Conservation (phyloP, 2,797 vertebrate species). For the Vireo griseus region DNA sequence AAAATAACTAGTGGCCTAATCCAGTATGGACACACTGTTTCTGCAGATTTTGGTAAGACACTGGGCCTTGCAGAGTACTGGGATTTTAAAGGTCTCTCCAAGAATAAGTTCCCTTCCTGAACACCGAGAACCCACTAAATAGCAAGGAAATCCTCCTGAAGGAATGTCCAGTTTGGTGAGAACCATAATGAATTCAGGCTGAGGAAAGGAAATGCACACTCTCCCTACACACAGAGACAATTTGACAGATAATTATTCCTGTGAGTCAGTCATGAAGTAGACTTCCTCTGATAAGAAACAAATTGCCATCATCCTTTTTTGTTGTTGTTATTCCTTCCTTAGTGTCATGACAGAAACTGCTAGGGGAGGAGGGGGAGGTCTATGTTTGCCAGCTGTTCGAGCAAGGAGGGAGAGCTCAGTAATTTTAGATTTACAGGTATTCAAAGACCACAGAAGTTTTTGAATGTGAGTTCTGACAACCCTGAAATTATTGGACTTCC, state of each 20-base stretch:
- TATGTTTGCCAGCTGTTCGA: not conserved
- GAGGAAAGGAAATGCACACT: not conserved
- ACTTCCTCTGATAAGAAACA: conserved; percentile 26
- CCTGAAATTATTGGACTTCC: not conserved
- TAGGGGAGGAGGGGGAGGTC: not conserved
- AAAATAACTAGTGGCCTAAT: not conserved
- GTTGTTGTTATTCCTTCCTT: not conserved
- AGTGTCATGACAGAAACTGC: not conserved
- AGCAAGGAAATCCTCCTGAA: not conserved
- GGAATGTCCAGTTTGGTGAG: not conserved
- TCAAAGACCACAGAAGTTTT: not conserved
- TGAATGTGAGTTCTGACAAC: not conserved
- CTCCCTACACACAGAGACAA: not conserved
- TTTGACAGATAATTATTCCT: conserved; percentile 17
- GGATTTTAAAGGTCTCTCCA: not conserved
- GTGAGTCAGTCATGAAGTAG: conserved; percentile 22
- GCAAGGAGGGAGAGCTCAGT: not conserved
- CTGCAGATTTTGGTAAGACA: not conserved
- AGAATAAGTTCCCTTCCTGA: not conserved
- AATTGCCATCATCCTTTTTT: not conserved
- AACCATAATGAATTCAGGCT: not conserved
- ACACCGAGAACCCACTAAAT: not conserved
- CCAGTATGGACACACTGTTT: not conserved
- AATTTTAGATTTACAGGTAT: not conserved
- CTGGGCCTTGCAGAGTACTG: not conserved